Percentiles rank a stretch among this genome's conserved stretches.
Evolutionary conservation across 2,797 vertebrate genomes (phyloP).

Genomic region (Gastrophryne carolinensis): DNA sequence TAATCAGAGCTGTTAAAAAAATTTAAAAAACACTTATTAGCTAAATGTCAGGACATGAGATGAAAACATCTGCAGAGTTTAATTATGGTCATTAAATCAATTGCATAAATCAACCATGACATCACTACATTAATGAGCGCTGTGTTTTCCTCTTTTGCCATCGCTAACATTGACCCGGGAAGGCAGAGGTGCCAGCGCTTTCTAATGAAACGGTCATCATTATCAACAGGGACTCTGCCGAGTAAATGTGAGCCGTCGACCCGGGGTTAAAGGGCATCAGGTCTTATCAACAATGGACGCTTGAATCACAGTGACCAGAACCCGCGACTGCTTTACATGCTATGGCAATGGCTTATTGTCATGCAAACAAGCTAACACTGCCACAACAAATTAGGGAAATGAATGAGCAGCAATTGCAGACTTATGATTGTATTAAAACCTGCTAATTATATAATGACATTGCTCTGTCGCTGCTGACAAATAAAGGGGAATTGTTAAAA

Average conservation of each 20-base stretch:
- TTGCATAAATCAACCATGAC: constrained; percentile 6
- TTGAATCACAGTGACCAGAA: not conserved
- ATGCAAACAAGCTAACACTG: constrained; percentile 1
- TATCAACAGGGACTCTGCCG: not conserved
- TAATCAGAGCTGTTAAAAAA: no score
- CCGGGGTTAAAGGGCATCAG: not conserved
- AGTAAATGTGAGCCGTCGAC: not conserved
- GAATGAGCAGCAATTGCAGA: constrained; percentile 30
- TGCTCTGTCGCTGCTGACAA: constrained; percentile 7
- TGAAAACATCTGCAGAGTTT: constrained; percentile 32
- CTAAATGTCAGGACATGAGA: constrained; percentile 30
- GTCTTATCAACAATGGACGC: constrained; percentile 1
- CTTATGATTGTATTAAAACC: constrained; percentile 38
- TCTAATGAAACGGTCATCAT: not conserved
- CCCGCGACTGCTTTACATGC: not conserved
- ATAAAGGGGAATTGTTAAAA: no score
- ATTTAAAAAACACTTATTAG: not conserved
- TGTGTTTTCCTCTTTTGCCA: not conserved
- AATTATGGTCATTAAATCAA: constrained; percentile 20
- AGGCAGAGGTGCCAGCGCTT: not conserved
- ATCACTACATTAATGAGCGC: constrained; percentile 19
- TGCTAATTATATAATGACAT: constrained; percentile 36
- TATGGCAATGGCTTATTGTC: constrained; percentile 33
- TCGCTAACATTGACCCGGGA: not conserved
- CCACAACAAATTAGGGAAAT: constrained; percentile 27